Evolutionary conservation across 2,888 invertebrate genomes (phyloP).

Genomic region (Peribatodes rhomboidaria): DNA sequence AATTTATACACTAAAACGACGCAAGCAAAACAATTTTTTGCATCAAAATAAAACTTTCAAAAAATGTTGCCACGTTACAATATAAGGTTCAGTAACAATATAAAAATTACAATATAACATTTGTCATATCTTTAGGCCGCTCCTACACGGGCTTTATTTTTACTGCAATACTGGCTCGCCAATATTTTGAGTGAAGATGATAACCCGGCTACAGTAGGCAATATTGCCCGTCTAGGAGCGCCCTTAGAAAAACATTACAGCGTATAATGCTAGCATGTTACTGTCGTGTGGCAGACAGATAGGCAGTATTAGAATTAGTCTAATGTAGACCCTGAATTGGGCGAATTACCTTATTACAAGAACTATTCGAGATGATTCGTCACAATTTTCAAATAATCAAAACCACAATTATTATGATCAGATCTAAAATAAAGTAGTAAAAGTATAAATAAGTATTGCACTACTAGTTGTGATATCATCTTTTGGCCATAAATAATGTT

Average conservation of each 20-base stretch:
- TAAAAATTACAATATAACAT: neutral
- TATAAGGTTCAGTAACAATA: neutral
- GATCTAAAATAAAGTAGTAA: conserved; percentile 8
- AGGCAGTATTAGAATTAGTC: neutral
- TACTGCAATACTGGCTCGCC: no score
- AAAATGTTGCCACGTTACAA: conserved; percentile 2
- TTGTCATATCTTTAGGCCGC: neutral
- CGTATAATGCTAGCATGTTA: neutral
- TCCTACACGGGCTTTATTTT: no score
- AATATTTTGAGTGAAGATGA: no score
- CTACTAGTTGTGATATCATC: conserved; percentile 4
- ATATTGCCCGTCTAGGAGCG: no score
- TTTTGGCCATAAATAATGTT: neutral
- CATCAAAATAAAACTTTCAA: conserved; percentile 8
- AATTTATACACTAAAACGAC: conserved; percentile 36
- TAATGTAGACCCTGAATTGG: conserved; percentile 30
- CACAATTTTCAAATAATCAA: conserved; percentile 1
- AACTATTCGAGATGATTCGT: conserved; percentile 18
- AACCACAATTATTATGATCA: conserved; percentile 4
- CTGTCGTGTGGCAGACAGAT: neutral
- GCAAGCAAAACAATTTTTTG: conserved; percentile 36
- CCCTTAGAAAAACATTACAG: no score
- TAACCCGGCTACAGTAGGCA: no score
- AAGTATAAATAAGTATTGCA: conserved; percentile 21
- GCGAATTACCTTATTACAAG: conserved; percentile 20